Evolutionary conservation across 1,140 invertebrate genomes (phyloP).

Genomic region (Tribolium castaneum): DNA sequence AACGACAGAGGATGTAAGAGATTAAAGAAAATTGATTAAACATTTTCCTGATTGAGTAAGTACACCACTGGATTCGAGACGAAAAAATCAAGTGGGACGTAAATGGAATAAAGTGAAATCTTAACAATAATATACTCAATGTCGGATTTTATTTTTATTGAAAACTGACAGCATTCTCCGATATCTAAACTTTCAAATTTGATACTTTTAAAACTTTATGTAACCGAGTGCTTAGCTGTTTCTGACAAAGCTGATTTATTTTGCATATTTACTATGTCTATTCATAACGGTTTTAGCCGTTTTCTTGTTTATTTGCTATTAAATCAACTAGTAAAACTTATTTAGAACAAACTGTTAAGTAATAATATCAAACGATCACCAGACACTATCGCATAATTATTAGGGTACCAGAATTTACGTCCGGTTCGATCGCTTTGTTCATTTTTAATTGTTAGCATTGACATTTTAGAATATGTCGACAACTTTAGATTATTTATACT

Average conservation of each 20-base stretch:
- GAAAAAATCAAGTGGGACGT: background rate
- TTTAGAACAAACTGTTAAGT: background rate
- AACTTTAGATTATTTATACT: slow-evolving; percentile 10
- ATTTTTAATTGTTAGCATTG: slow-evolving; percentile 20
- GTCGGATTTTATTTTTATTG: slow-evolving; percentile 8
- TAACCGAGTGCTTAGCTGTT: slow-evolving; percentile 5
- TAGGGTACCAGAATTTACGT: background rate
- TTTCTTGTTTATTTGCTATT: background rate
- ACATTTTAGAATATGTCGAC: slow-evolving; percentile 8
- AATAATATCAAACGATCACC: background rate
- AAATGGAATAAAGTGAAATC: slow-evolving; percentile 7
- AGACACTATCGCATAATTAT: background rate
- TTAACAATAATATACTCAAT: background rate
- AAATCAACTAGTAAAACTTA: background rate
- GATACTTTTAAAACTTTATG: slow-evolving; percentile 3
- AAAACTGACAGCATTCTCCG: slow-evolving; percentile 6
- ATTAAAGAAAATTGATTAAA: slow-evolving; percentile 16
- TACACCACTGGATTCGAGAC: background rate
- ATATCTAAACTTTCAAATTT: slow-evolving; percentile 30
- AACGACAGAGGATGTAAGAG: slow-evolving; percentile 4
- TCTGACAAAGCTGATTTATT: background rate
- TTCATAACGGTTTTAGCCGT: background rate
- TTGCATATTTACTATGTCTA: background rate
- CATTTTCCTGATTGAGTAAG: background rate
- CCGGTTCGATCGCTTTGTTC: background rate